Evolutionary conservation across 1,140 invertebrate species (phyloP).

Genomic region (Marisa cornuarietis): DNA sequence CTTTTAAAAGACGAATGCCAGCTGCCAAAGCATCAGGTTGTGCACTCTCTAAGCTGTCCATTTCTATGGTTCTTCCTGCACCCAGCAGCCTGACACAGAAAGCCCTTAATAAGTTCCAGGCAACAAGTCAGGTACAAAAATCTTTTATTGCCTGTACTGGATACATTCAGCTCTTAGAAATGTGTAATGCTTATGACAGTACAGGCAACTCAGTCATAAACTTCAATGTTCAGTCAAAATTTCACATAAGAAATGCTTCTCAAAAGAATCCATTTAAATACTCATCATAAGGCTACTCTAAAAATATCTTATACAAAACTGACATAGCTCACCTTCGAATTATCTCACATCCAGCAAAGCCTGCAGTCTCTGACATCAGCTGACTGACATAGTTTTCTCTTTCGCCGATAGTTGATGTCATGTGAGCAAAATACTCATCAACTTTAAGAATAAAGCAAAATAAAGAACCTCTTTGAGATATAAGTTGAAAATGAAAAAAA

Average conservation of each 20-base stretch:
- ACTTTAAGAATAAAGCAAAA: conserved; percentile 32
- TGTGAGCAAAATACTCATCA: conserved; percentile 38
- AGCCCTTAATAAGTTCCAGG: no score
- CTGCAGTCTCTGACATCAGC: conserved; percentile 48
- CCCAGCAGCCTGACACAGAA: conserved; percentile 41
- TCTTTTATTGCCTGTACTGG: no score
- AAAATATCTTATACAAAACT: no score
- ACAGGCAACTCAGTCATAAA: no score
- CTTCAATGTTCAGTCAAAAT: background rate
- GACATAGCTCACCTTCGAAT: conserved; percentile 42
- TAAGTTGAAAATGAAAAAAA: no score
- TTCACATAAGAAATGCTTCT: no score
- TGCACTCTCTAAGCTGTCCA: conserved; percentile 34
- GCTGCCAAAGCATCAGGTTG: conserved; percentile 42
- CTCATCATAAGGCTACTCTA: background rate
- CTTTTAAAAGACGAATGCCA: conserved; percentile 42
- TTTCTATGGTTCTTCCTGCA: conserved; percentile 41
- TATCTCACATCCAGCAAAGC: conserved; percentile 55
- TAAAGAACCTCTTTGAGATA: no score
- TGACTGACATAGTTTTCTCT: conserved; percentile 31
- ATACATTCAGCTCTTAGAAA: no score
- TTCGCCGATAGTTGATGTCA: conserved; percentile 37
- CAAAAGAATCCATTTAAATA: background rate
- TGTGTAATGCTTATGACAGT: no score
- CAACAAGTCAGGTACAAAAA: no score